Percentiles rank a stretch among this genome's conserved stretches.
Evolutionary conservation across 2,113 vertebrate genomes (phyloP).

Genomic region (Daphoenositta chrysoptera): DNA sequence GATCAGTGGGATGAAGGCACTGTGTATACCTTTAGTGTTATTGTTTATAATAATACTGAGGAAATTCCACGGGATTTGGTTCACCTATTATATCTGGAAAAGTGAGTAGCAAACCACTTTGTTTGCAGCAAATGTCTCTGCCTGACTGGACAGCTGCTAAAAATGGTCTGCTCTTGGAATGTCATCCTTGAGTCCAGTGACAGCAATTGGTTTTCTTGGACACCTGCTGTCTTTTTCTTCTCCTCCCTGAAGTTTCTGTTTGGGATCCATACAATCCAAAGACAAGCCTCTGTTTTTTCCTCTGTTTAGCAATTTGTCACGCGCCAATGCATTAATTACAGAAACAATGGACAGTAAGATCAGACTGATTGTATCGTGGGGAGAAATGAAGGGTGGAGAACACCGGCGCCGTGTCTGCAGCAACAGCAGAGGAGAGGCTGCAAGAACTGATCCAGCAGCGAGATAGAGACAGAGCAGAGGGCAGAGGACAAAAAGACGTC

Average conservation of each 20-base stretch:
- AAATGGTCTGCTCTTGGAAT: not conserved
- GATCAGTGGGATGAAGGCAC: not conserved
- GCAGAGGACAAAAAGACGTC: not conserved
- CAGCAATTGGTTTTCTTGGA: not conserved
- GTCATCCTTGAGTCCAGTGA: not conserved
- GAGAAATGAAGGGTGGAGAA: not conserved
- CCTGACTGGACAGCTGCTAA: not conserved
- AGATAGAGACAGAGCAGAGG: not conserved
- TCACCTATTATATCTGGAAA: not conserved
- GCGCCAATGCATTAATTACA: constrained; percentile 30
- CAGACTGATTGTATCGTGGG: not conserved
- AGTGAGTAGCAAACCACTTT: not conserved
- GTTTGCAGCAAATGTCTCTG: not conserved
- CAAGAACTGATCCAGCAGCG: not conserved
- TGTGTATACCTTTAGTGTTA: not conserved
- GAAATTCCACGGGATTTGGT: not conserved
- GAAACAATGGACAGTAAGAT: constrained; percentile 48
- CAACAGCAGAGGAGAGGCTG: not conserved
- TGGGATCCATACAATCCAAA: not conserved
- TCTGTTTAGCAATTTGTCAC: not conserved
- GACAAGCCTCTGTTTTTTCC: not conserved
- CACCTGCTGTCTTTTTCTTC: constrained; percentile 26
- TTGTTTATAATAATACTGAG: not conserved
- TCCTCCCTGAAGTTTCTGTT: not conserved
- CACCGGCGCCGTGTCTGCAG: not conserved